Percentiles rank a stretch among this genome's conserved stretches.
These are phyloP conservation scores for Enteromius argenteus DNA, from an alignment of 2,797 vertebrate genomes.

Conservation along the genomic window DNA sequence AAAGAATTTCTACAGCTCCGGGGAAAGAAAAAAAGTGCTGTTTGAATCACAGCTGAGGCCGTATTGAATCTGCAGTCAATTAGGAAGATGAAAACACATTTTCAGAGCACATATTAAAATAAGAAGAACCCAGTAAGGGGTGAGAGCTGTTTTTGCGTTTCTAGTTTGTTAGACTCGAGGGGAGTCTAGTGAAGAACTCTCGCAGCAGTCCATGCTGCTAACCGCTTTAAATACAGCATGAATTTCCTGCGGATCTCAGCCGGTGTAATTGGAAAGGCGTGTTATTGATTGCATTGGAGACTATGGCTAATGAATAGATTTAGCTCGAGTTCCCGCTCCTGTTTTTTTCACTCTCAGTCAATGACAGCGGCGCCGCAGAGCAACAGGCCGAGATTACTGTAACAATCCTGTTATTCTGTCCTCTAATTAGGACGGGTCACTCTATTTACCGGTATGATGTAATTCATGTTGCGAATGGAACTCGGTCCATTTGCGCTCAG, in stretches of 20 bases:
- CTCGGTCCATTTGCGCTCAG: constrained; percentile 41
- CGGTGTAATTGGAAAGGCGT: constrained; percentile 61
- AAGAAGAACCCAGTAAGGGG: constrained; percentile 20
- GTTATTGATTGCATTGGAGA: constrained; percentile 65
- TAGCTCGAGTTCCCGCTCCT: constrained; percentile 40
- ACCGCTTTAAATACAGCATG: constrained; percentile 57
- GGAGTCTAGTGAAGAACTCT: constrained; percentile 45
- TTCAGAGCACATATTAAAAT: constrained; percentile 24
- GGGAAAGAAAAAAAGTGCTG: constrained; percentile 25
- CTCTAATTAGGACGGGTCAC: constrained; percentile 35
- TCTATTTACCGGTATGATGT: constrained; percentile 47
- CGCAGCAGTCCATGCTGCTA: constrained; percentile 50
- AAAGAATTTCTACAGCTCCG: constrained; percentile 7
- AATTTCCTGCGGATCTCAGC: constrained; percentile 56
- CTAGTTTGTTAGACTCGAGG: constrained; percentile 37
- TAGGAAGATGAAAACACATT: constrained; percentile 48
- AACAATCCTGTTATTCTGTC: constrained; percentile 30
- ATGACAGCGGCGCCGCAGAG: constrained; percentile 38
- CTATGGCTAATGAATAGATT: constrained; percentile 63
- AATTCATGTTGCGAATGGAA: constrained; percentile 32
- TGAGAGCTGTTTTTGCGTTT: constrained; percentile 13
- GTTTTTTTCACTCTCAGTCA: constrained; percentile 35
- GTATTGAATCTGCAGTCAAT: constrained; percentile 44
- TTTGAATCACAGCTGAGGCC: constrained; percentile 39
- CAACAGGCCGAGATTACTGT: constrained; percentile 42